Conservation (phyloP, 2,888 invertebrate species). For the Emmelina monodactyla region DNA sequence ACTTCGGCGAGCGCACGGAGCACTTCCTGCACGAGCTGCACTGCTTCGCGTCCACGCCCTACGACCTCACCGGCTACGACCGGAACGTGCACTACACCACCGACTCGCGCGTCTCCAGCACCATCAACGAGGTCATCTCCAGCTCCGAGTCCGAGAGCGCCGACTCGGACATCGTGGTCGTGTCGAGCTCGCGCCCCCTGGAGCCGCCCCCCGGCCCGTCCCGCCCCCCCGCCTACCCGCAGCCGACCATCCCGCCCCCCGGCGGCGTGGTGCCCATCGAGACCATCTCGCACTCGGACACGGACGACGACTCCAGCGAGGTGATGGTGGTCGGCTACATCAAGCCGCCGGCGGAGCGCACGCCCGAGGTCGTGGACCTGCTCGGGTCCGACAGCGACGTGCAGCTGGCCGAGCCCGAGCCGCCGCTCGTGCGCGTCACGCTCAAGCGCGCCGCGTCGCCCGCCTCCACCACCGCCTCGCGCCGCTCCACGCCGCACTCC, state of each 20-base stretch:
- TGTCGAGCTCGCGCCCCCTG: conserved; percentile 34
- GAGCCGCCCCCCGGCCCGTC: conserved; percentile 21
- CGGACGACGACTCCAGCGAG: conserved; percentile 59
- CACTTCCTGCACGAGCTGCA: conserved; percentile 92
- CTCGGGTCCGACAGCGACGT: conserved; percentile 65
- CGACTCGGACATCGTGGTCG: conserved; percentile 44
- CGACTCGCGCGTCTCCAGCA: conserved; percentile 58
- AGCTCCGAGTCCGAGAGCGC: conserved; percentile 41
- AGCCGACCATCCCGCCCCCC: conserved; percentile 26
- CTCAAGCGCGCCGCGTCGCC: conserved; percentile 21
- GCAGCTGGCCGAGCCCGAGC: conserved; percentile 39
- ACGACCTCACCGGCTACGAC: conserved; percentile 84
- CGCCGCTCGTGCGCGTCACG: conserved; percentile 28
- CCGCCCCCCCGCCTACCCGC: conserved; percentile 30
- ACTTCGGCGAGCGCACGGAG: conserved; percentile 74
- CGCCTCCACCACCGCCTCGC: conserved; percentile 10
- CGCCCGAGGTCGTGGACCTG: conserved; percentile 71
- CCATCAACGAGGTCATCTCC: conserved; percentile 63
- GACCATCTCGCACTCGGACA: conserved; percentile 53
- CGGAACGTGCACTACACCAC: conserved; percentile 72
- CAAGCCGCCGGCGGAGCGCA: conserved; percentile 71
- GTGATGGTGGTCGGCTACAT: conserved; percentile 71
- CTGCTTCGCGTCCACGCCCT: conserved; percentile 86
- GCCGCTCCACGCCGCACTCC: conserved; percentile 12
- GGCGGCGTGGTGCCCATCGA: conserved; percentile 47